Conservation (phyloP, 2,888 invertebrate genomes). For the Trachelus stipa region DNA sequence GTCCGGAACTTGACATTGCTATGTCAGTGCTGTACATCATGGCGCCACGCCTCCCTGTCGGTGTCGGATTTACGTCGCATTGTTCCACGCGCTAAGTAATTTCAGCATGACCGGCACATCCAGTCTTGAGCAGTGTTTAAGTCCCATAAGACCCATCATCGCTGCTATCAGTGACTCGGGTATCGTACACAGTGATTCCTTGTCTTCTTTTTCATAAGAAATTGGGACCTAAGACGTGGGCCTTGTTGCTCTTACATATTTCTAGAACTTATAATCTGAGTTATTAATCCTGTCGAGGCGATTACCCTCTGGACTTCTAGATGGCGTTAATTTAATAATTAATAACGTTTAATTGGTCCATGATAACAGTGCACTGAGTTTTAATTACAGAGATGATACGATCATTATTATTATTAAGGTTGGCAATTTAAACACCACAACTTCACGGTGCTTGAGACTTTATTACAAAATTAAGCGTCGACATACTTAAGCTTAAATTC, state of each 20-base stretch:
- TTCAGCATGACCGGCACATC: slow-evolving; percentile 4
- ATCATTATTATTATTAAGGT: not conserved
- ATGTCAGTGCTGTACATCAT: not conserved
- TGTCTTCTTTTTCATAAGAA: not conserved
- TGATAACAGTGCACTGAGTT: slow-evolving; percentile 42
- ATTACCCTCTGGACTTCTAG: not conserved
- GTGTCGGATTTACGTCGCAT: slow-evolving; percentile 2
- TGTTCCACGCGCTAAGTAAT: slow-evolving; percentile 9
- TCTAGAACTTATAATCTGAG: not conserved
- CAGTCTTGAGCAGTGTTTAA: not conserved
- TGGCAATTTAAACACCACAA: not conserved
- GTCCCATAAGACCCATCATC: not conserved
- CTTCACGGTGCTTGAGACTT: not conserved
- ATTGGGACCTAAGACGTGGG: not conserved
- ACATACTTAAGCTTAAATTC: not conserved
- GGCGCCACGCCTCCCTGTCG: slow-evolving; percentile 5
- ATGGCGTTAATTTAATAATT: slow-evolving; percentile 30
- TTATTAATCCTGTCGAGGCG: not conserved
- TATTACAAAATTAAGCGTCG: not conserved
- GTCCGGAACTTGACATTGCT: slow-evolving; percentile 1
- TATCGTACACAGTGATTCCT: not conserved
- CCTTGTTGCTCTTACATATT: not conserved
- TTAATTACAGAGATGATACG: slow-evolving; percentile 45
- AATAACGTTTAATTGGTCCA: slow-evolving; percentile 44
- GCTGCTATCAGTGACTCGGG: not conserved